phyloP scores from a whole-genome alignment of 2,113 vertebrate species.

The Psilopogon haemacephalus region DNA sequence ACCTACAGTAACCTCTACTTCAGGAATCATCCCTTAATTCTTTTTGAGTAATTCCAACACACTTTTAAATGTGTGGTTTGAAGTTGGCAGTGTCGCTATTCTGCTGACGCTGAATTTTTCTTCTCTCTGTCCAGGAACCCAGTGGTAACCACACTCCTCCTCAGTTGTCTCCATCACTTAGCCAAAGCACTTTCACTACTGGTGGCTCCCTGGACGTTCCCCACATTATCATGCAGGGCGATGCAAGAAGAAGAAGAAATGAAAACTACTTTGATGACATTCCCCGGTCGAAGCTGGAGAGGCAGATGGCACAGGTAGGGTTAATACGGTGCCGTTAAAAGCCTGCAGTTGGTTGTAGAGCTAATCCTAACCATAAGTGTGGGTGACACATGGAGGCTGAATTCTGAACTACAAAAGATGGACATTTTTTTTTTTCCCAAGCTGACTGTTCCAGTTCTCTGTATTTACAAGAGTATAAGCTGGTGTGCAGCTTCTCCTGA shows the following conservation, averaged over 20 bases:
- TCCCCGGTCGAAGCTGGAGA: slow-evolving; percentile 97
- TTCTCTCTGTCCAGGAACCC: slow-evolving; percentile 85
- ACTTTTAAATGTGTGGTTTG: slow-evolving; percentile 12
- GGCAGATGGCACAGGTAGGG: slow-evolving; percentile 99
- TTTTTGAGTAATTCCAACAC: slow-evolving; percentile 34
- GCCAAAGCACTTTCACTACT: slow-evolving; percentile 93
- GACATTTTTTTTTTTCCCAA: neutral
- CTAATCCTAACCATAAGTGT: neutral
- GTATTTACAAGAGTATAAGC: neutral
- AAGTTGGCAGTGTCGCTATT: slow-evolving; percentile 38
- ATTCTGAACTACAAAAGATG: neutral
- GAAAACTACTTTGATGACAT: slow-evolving; percentile 99
- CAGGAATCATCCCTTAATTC: neutral
- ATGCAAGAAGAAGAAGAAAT: slow-evolving; percentile 96
- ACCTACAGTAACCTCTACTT: neutral
- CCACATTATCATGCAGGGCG: slow-evolving; percentile 99
- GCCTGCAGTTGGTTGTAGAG: neutral
- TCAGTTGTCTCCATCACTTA: slow-evolving; percentile 94
- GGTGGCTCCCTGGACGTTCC: slow-evolving; percentile 98
- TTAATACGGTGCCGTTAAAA: neutral
- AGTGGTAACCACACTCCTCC: slow-evolving; percentile 96
- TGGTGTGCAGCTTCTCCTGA: neutral
- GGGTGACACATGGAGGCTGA: neutral
- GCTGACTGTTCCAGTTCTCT: neutral
- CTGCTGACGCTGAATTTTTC: slow-evolving; percentile 55